Evolutionary conservation across 35 echinoderm and acorn worm genomes (phyloP), one percentile per base, ranked within the genome.

Genomic region (Eucidaris tribuloides): DNA sequence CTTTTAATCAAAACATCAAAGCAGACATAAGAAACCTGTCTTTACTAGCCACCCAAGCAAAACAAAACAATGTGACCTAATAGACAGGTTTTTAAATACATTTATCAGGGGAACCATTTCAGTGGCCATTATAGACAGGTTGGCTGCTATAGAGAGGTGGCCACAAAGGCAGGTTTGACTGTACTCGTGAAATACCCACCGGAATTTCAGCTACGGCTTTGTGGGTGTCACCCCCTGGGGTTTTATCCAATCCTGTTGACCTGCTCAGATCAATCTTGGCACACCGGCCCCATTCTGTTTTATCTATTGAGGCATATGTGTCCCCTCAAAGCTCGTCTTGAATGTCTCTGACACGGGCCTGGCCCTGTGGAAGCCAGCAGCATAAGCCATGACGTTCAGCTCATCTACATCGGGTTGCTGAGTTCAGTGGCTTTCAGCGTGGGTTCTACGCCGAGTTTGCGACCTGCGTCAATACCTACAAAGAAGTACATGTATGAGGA

Each of bases 401-500:
- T 99, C 96, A 39, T 99, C 91, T 15, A 99, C 96, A 46, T 84
- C 79, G 96, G 96, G n/a, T 87, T 81, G 33, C 86, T 82, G n/a
- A 99, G 76, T 41, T 99, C 87, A 7, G 70, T 40, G 0, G 87
- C 96, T 24, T 77, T 93, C 39, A 99, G 39, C 35, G 65, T 78
- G 0, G 90, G 82, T 6, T 86, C 76, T 4, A 93, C 44, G 22
- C 83, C 89, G 11, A 99, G 27, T 41, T 78, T 88, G 4, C 84
- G 82, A 30, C 86, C 87, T 17, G 96, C 96, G 82, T 86, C 78
- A 62, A 99, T 79, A 35, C 96, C 96, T 99, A 62, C 42, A 85
- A 80, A n/a, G n/a, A n/a, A n/a, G n/a, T n/a, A n/a, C n/a, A n/a
- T n/a, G n/a, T n/a, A n/a, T n/a, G n/a, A n/a, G n/a, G n/a, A n/a